phyloP scores from a whole-genome alignment of 2,888 invertebrate species.

The Xestia sexstrigata region DNA sequence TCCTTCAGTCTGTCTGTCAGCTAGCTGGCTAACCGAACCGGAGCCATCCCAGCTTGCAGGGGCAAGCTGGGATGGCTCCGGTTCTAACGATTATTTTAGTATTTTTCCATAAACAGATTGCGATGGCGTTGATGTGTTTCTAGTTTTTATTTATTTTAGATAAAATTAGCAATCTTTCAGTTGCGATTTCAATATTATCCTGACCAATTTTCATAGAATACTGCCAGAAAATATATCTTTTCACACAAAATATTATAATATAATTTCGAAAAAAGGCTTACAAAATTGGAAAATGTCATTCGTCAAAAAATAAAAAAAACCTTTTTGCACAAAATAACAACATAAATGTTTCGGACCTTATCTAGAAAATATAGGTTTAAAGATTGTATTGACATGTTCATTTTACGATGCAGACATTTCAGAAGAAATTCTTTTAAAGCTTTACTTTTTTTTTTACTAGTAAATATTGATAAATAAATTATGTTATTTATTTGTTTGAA shows the following conservation, averaged over 20 bases:
- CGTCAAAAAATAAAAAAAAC: neutral
- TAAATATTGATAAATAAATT: neutral
- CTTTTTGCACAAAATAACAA: constrained; percentile 2
- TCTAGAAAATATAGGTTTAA: neutral
- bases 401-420: constrained; percentile 2
- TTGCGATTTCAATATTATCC: neutral
- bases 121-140: neutral
- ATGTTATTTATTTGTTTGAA: neutral
- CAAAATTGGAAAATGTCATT: neutral
- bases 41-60: too few relatives aligned
- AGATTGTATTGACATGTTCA: constrained; percentile 19
- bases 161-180: neutral
- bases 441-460: neutral
- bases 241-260: neutral
- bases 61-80: neutral
- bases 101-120: too few relatives aligned
- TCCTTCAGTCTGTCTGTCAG: neutral
- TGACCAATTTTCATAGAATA: neutral
- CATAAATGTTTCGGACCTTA: constrained; percentile 11
- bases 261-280: neutral
- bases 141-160: neutral
- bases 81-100: neutral
- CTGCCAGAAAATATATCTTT: neutral
- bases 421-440: constrained; percentile 1
- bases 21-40: neutral